Evolutionary conservation across 2,113 vertebrate genomes (phyloP).

Genomic region (Ceyx melanurus): DNA sequence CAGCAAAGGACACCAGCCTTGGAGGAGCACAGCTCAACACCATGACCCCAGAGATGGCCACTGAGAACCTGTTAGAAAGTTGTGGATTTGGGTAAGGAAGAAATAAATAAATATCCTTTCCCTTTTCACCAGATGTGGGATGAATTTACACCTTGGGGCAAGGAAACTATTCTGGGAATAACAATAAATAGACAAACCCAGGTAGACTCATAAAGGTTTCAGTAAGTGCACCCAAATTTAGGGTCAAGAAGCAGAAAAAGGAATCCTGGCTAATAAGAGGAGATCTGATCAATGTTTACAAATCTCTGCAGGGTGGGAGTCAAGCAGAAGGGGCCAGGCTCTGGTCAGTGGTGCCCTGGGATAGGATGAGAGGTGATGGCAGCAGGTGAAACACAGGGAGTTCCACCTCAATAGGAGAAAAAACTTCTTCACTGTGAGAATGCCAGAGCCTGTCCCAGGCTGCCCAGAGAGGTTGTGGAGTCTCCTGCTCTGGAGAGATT

Average conservation of each 20-base stretch:
- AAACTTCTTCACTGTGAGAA: no score
- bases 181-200: not conserved
- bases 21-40: not conserved
- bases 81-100: not conserved
- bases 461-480: no score
- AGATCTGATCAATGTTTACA: no score
- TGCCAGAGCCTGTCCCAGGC: no score
- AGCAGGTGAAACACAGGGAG: no score
- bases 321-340: no score
- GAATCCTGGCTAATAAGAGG: not conserved
- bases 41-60: fast-evolving
- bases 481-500: no score
- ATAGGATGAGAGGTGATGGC: no score
- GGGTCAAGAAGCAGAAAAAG: not conserved
- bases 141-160: fast-evolving
- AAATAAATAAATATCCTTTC: not conserved
- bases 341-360: no score
- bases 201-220: not conserved
- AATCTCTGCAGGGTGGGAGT: no score
- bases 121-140: not conserved
- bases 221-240: fast-evolving
- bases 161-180: not conserved
- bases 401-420: no score
- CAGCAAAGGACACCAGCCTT: not conserved
- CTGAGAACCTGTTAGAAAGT: fast-evolving